phyloP scores from a whole-genome alignment of 2,797 vertebrate species.

The Triplophysa yarkandensis region DNA sequence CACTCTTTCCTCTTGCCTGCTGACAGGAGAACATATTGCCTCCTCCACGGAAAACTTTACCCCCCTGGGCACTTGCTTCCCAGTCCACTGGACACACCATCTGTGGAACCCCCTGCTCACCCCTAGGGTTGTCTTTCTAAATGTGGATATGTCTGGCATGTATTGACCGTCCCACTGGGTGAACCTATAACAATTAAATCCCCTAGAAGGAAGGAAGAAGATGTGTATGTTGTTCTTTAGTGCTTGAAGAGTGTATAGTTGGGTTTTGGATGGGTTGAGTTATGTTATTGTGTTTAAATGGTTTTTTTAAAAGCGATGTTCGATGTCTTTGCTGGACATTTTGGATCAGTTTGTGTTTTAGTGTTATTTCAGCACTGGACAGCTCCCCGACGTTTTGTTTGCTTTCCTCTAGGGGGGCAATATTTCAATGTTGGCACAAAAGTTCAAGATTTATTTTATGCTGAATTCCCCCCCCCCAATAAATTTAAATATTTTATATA shows the following conservation, averaged over 20 bases:
- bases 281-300: conserved; percentile 21
- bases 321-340: not conserved
- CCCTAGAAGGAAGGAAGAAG: conserved; percentile 22
- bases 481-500: no score
- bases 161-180: conserved; percentile 49
- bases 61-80: conserved; percentile 38
- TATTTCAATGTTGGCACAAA: not conserved
- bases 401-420: not conserved
- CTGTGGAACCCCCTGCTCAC: conserved; percentile 66
- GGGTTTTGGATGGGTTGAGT: conserved; percentile 9
- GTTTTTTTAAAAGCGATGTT: not conserved
- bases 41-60: conserved; percentile 65
- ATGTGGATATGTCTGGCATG: conserved; percentile 54
- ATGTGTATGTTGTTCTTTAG: not conserved
- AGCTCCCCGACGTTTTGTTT: not conserved
- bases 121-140: conserved; percentile 63
- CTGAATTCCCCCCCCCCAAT: not conserved
- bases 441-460: not conserved
- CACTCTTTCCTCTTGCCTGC: conserved; percentile 58
- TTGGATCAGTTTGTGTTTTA: not conserved
- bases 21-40: conserved; percentile 70
- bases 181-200: conserved; percentile 32
- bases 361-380: not conserved
- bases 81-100: conserved; percentile 67
- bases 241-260: not conserved